Evolutionary conservation across 2,888 invertebrate genomes (phyloP).

Genomic region (Dione vanillae): DNA sequence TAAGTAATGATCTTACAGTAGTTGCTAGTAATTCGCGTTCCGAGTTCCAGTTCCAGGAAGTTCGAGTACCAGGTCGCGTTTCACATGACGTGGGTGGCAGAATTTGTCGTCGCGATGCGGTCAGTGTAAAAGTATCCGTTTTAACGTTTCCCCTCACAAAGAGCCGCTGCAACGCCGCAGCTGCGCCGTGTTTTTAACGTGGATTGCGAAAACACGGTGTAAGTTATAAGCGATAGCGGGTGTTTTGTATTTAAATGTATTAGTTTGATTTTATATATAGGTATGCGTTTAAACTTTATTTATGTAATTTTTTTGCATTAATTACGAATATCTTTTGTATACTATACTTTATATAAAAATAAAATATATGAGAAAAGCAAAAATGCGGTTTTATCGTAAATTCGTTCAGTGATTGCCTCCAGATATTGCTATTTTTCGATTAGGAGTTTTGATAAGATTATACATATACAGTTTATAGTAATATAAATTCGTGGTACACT

Average conservation of each 20-base stretch:
- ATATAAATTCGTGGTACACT: too few species aligned
- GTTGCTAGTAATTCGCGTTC: slow-evolving; percentile 29
- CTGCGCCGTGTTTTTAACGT: slow-evolving; percentile 57
- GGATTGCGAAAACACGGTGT: slow-evolving; percentile 49
- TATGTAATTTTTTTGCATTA: too few species aligned
- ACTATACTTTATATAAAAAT: too few species aligned
- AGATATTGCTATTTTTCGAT: too few species aligned
- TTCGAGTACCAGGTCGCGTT: slow-evolving; percentile 36
- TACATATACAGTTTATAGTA: too few species aligned
- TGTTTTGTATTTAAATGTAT: background rate
- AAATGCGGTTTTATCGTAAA: too few species aligned
- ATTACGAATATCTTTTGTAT: too few species aligned
- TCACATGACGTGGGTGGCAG: slow-evolving; percentile 41
- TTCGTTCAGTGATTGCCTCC: too few species aligned
- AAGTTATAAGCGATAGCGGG: slow-evolving; percentile 43
- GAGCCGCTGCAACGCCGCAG: slow-evolving; percentile 50
- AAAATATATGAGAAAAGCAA: too few species aligned
- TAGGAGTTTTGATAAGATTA: too few species aligned
- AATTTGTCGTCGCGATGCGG: slow-evolving; percentile 45
- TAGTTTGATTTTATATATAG: background rate
- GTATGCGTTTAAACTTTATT: too few species aligned
- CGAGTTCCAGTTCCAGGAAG: slow-evolving; percentile 43
- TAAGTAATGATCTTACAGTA: slow-evolving; percentile 22
- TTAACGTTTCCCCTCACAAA: slow-evolving; percentile 51
- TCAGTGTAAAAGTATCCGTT: slow-evolving; percentile 49